Base-by-base conservation (phyloP, 64 coral and sea anemone genomes). In the Pocillopora verrucosa region DNA sequence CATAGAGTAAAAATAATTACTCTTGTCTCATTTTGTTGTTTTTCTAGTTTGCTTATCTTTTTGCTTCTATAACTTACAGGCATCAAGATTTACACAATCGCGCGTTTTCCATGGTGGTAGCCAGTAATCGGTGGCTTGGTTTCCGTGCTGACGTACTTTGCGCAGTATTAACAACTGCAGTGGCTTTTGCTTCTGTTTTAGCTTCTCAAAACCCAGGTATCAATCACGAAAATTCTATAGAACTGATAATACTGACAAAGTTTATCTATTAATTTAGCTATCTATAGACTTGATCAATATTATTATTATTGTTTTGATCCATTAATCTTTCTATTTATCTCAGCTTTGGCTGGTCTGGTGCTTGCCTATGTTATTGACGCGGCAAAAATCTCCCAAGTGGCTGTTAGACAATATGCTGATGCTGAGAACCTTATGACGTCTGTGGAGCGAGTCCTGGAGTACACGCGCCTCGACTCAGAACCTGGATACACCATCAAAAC, bases 61-160 rank as follows among this genome's bases (percentile, higher is more conserved):
- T 7, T 11, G n/a, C n/a, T 73, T 59, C 2, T 0, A 56, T 24
- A 38, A 1, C 20, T 11, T 76, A 64, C 59, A 89, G 89, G 34
- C 77, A 91, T 76, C 89, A 91, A 76, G 89, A 91, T 30, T 35
- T 83, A 7, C 89, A 91, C 11, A 91, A 72, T 5, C 65, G 65
- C 13, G 89, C 73, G 12, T 84, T 80, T 58, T 91, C 72, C 12
- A 84, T 72, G 60, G 78, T 91, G 3, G 10, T 57, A n/a, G 80
- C 89, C 34, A 84, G 65, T 36, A 57, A 26, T 19, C 78, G 63
- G 59, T 91, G 89, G 89, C 80, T 91, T 36, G 89, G 69, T 36
- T 9, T 91, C 0, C 73, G 89, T 45, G 65, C 81, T n/a, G 89
- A 91, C 58, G 0, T 91, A 11, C 56, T 91, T 5, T 91, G 89